Conservation (phyloP, 2,888 invertebrate species). For the Drosophila lacicola region DNA sequence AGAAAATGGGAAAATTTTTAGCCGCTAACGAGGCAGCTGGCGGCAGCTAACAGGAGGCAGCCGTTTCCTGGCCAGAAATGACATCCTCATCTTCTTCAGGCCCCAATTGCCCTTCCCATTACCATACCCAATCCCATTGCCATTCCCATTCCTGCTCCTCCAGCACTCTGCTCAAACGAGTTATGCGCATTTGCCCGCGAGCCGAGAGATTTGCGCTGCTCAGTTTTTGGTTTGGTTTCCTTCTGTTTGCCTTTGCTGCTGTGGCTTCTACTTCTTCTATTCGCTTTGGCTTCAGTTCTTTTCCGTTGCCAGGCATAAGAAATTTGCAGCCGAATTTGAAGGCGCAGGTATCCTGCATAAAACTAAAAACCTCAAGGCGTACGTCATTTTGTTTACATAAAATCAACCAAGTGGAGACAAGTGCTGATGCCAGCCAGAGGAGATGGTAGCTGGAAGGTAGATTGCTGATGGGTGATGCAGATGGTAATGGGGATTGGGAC, state of each 20-base stretch:
- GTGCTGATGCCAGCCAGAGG: constrained; percentile 21
- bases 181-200: constrained; percentile 69
- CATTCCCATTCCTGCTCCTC: constrained; percentile 6
- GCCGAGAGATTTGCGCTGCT: constrained; percentile 67
- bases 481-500: constrained; percentile 29
- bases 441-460: neutral
- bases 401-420: constrained; percentile 64
- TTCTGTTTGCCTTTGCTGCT: constrained; percentile 19
- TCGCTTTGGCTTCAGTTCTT: constrained; percentile 43
- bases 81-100: constrained; percentile 39
- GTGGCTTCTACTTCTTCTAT: constrained; percentile 6
- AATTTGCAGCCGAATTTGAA: constrained; percentile 33
- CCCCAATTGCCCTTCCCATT: neutral
- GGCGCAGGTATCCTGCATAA: constrained; percentile 48
- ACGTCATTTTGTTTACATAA: constrained; percentile 74
- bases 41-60: constrained; percentile 36
- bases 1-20: constrained; percentile 28
- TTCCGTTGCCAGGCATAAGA: constrained; percentile 43
- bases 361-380: constrained; percentile 66
- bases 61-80: constrained; percentile 66
- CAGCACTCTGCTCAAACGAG: constrained; percentile 57
- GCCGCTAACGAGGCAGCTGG: constrained; percentile 59
- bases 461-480: constrained; percentile 10
- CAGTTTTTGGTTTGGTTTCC: constrained; percentile 42
- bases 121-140: neutral